Evolutionary conservation across 2,888 invertebrate genomes (phyloP).

Genomic region (Megastigmus dorsalis): DNA sequence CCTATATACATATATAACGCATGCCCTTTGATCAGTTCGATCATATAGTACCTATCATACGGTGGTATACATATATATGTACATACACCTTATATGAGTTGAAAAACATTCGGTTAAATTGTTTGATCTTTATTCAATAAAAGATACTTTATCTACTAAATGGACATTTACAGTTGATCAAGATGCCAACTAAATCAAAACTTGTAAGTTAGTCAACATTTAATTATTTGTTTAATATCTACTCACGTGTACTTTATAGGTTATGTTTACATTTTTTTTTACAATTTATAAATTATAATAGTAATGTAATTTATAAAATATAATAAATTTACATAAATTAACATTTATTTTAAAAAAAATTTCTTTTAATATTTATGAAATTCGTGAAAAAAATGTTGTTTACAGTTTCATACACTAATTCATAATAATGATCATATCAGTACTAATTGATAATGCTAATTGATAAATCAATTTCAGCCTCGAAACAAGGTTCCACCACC

Average conservation of each 20-base stretch:
- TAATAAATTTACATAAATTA: background rate
- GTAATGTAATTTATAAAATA: background rate
- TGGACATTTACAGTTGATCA: background rate
- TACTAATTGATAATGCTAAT: background rate
- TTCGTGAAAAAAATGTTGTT: background rate
- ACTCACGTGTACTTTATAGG: slow-evolving; percentile 3
- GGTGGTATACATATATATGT: too few relatives aligned
- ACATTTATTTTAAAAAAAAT: background rate
- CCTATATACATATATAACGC: too few relatives aligned
- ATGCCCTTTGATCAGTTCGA: too few relatives aligned
- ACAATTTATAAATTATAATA: background rate
- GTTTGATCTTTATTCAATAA: too few relatives aligned
- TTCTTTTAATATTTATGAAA: background rate
- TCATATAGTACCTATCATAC: too few relatives aligned
- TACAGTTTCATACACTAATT: background rate
- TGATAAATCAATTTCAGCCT: slow-evolving; percentile 14
- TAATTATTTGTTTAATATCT: background rate
- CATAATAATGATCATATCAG: too few relatives aligned
- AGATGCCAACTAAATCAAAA: slow-evolving; percentile 43
- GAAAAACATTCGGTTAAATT: too few relatives aligned
- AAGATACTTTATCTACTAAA: too few relatives aligned
- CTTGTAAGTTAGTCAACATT: slow-evolving; percentile 28
- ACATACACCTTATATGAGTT: too few relatives aligned
- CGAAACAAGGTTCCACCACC: slow-evolving; percentile 37
- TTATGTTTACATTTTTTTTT: slow-evolving; percentile 37